Evolutionary conservation across 2,797 vertebrate species (phyloP), one percentile per base, ranked within the genome.

Genomic region (Tauraco hartlaubi): DNA sequence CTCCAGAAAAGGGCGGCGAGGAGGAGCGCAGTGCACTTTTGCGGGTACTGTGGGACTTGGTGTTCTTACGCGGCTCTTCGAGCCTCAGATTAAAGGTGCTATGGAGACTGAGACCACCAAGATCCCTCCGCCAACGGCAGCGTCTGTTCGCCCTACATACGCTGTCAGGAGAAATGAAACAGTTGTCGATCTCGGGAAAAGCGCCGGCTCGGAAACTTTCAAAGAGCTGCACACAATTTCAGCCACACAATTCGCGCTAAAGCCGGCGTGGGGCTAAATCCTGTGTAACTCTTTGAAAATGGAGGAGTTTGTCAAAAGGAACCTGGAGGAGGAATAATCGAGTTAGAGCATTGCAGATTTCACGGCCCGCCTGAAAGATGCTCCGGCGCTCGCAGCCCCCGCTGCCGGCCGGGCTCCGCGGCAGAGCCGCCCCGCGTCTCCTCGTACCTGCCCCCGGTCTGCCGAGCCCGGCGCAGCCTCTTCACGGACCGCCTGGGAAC

Each of bases 81-180:
- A 88, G 88, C 25, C 80, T 49, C 56, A 28, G 90, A 41, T 64
- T 56, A 43, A 90, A 92, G 85, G 85, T 84, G 94, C 77, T 51
- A 14, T 5, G 8, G 64, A 76, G 62, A 52, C 64, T 0, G 21
- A 7, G 12, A 74, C 75, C 94, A 76, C 56, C 74, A 46, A 9
- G 9, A 87, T 69, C 75, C 95, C 68, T 63, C 59, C 71, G 2
- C 23, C 7, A 76, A 76, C 18, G 51, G 80, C 62, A 44, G n/a
- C 31, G 63, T 95, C 89, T 93, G 71, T 81, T 96, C 66, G 12
- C 46, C 92, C 92, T 21, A 77, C 66, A 15, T 31, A 51, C 62
- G 78, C 94, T 97, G 86, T 94, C 96, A 92, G 63, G 90, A 94
- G 92, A 86, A 97, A 96, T 95, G 75, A 96, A 97, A 90, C 91